Evolutionary conservation across 2,888 invertebrate species (phyloP), one percentile per base, ranked within the genome.

Genomic region (Agriopis marginaria): DNA sequence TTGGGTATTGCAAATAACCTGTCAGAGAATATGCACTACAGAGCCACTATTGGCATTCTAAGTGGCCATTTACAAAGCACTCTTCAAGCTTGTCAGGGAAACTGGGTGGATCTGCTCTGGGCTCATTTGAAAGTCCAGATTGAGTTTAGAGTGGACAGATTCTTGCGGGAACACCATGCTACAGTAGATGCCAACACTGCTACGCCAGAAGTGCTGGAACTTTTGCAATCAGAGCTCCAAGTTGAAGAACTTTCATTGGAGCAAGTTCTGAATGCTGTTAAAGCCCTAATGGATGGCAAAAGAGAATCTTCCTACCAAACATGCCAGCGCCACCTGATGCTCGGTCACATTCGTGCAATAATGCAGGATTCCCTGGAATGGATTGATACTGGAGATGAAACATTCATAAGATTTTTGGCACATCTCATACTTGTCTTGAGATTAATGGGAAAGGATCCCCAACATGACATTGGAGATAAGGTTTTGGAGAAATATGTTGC

Each of bases 81-180:
- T n/a, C 88, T 98, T 50, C 95, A 96, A 0, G 96, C 97, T 11
- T 97, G 98, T 72, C 92, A 95, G 77, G 93, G 94, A n/a, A 96
- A 96, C 40, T 99, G 99, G 99, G 96, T 97, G 81, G 99, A 99
- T 87, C 93, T 97, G 72, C 91, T 99, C 40, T 99, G 99, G 99
- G 97, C 98, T 0, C 97, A 98, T 86, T 93, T 98, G 74, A 96
- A 96, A 82, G 96, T 96, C 0, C 96, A 98, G 85, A 96, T 98
- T 70, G 98, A 99, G 85, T 96, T 97, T 12, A 95, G 97, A 75
- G 98, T 98, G 0, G 99, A 99, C 84, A 96, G 85, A 78, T 93
- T 93, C 73, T 78, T 94, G 55, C 88, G 86, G 82, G 94, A 94
- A 77, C 94, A 94, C 76, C 90, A 94, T 82, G 82, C 86, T 11